Conservation (phyloP, 2,888 invertebrate genomes). For the Furcula furcula region DNA sequence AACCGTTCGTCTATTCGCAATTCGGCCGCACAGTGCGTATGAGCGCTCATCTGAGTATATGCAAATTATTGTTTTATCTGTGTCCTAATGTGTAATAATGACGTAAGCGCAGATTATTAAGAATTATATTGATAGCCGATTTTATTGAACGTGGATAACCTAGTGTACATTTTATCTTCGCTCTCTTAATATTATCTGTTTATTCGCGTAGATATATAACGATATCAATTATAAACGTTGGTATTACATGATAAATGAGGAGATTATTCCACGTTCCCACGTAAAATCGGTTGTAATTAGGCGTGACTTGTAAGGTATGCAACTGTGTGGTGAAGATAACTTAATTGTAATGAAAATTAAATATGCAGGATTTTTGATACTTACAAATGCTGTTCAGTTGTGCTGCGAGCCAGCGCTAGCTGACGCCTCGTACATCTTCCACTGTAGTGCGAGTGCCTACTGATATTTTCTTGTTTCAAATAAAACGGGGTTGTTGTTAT, state of each 20-base stretch:
- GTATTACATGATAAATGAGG: neutral
- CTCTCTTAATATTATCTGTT: conserved; percentile 10
- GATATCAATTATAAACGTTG: neutral
- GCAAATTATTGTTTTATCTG: conserved; percentile 5
- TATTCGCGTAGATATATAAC: neutral
- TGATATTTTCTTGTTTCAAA: conserved; percentile 55
- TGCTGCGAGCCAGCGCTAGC: neutral
- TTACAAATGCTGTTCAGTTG: conserved; percentile 23
- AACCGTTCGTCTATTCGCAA: no score
- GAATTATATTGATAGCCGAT: conserved; percentile 23
- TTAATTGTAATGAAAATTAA: conserved; percentile 29
- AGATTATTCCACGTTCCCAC: conserved; percentile 28
- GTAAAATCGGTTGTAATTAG: conserved; percentile 29
- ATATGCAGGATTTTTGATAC: conserved; percentile 50
- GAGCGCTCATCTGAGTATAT: no score
- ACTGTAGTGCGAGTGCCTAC: conserved; percentile 27
- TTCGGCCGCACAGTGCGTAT: no score
- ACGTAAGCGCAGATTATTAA: conserved; percentile 16
- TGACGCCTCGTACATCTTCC: conserved; percentile 6
- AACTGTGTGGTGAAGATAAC: conserved; percentile 36
- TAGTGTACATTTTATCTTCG: conserved; percentile 10
- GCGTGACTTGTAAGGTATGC: conserved; percentile 49
- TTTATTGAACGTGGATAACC: conserved; percentile 26
- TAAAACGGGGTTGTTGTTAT: conserved; percentile 73
- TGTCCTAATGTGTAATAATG: conserved; percentile 23